A percentile compares a stretch with the other conserved stretches of the same genome.
Evolutionary conservation across 1,140 invertebrate genomes (phyloP).

Genomic region (Periplaneta americana): DNA sequence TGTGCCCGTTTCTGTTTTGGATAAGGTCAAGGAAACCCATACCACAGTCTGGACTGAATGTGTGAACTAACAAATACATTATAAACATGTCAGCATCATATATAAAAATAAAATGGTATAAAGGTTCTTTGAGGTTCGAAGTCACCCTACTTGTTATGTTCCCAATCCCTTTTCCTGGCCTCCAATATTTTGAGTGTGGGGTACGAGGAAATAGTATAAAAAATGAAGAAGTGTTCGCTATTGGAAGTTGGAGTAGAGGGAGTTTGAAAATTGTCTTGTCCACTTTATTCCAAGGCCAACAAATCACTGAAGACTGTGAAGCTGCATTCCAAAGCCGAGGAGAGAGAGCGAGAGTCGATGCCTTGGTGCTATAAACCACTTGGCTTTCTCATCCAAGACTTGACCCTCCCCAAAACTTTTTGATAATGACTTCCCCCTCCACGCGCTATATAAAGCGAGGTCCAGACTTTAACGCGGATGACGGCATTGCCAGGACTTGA

Average conservation of each 20-base stretch:
- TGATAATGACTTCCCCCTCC: too few relatives aligned
- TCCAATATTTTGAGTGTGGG: background rate
- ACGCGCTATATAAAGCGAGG: background rate
- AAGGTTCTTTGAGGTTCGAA: too few relatives aligned
- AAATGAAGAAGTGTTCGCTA: background rate
- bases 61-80: too few relatives aligned
- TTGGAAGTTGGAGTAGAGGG: background rate
- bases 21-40: too few relatives aligned
- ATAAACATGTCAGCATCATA: too few relatives aligned
- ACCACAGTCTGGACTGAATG: too few relatives aligned
- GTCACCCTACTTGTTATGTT: too few relatives aligned
- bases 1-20: too few relatives aligned
- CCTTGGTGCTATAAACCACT: background rate
- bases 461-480: background rate
- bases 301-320: background rate
- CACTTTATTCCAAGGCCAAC: background rate
- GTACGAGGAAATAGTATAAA: background rate
- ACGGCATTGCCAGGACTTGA: background rate
- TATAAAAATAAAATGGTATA: too few relatives aligned
- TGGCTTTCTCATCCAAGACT: background rate
- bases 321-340: background rate
- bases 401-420: conserved; percentile 3
- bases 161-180: too few relatives aligned
- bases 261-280: background rate
- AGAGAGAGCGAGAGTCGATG: background rate